A percentile compares a stretch with the other conserved stretches of the same genome.
Evolutionary conservation across 2,113 vertebrate genomes (phyloP).

Genomic region (Leucopsar rothschildi): DNA sequence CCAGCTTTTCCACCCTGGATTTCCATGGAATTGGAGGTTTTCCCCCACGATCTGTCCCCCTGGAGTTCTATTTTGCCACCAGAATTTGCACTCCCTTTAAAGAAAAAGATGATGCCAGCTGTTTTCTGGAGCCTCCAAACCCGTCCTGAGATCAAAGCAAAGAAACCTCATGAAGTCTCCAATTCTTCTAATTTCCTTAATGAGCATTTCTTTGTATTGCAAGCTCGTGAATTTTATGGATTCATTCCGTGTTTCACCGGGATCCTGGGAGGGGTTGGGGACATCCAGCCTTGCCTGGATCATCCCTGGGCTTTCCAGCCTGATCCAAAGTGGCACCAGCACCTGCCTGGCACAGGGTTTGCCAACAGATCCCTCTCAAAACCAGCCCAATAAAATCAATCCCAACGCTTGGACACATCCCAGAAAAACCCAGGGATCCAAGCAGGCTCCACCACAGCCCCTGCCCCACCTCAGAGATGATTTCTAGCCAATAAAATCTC

Average conservation of each 20-base stretch:
- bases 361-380: not conserved
- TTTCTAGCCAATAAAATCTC: not conserved
- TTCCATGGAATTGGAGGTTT: not conserved
- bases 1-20: not conserved
- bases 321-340: not conserved
- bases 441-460: rapidly evolving
- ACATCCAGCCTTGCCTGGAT: not conserved
- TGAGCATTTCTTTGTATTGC: rapidly evolving
- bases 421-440: rapidly evolving
- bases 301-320: not conserved
- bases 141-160: not conserved
- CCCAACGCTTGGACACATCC: rapidly evolving
- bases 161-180: not conserved
- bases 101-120: not conserved
- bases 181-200: not conserved
- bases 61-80: not conserved
- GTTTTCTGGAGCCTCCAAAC: not conserved
- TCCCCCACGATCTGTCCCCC: not conserved
- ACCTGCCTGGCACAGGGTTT: not conserved
- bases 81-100: not conserved
- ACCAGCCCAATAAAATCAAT: rapidly evolving
- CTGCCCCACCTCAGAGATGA: not conserved
- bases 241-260: rapidly evolving
- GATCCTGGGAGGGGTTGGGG: not conserved
- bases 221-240: not conserved